phyloP scores from a whole-genome alignment of 2,113 vertebrate genomes.

The Caloenas nicobarica region DNA sequence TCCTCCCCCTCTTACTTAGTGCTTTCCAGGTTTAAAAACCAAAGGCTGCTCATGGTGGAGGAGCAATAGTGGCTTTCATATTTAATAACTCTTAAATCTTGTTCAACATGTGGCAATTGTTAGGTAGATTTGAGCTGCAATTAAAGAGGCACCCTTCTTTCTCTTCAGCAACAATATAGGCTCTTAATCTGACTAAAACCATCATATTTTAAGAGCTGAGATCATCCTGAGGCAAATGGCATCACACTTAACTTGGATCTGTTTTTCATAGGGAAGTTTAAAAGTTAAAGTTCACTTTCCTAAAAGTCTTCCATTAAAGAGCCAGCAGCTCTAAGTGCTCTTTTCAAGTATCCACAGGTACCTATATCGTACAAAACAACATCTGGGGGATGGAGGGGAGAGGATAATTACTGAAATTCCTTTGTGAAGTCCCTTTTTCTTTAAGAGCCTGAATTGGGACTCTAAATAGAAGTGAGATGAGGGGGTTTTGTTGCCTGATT shows the following conservation, averaged over 20 bases:
- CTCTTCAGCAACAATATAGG: constrained; percentile 72
- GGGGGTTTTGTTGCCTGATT: constrained; percentile 33
- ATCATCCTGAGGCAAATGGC: constrained; percentile 72
- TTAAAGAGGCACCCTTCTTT: constrained; percentile 77
- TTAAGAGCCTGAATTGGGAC: not conserved
- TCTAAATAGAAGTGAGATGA: constrained; percentile 9
- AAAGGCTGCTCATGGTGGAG: constrained; percentile 50
- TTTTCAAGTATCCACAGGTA: constrained; percentile 49
- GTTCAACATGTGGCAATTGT: constrained; percentile 82
- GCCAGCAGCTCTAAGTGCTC: not conserved
- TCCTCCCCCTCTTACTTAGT: not conserved
- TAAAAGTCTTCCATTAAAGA: constrained; percentile 42
- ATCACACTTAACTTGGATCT: constrained; percentile 69
- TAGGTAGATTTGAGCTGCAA: constrained; percentile 80
- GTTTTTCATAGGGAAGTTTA: constrained; percentile 57
- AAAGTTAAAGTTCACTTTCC: constrained; percentile 62
- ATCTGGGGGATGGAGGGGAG: constrained; percentile 25
- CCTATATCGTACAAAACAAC: constrained; percentile 4
- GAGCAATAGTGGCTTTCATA: constrained; percentile 68
- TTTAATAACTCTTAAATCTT: constrained; percentile 78
- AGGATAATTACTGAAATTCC: constrained; percentile 57
- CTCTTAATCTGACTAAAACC: constrained; percentile 78
- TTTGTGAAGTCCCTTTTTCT: constrained; percentile 35
- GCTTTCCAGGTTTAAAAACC: constrained; percentile 68
- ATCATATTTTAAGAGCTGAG: constrained; percentile 77